Conservation (phyloP, 2,113 vertebrate genomes). For the Bubo scandiacus region DNA sequence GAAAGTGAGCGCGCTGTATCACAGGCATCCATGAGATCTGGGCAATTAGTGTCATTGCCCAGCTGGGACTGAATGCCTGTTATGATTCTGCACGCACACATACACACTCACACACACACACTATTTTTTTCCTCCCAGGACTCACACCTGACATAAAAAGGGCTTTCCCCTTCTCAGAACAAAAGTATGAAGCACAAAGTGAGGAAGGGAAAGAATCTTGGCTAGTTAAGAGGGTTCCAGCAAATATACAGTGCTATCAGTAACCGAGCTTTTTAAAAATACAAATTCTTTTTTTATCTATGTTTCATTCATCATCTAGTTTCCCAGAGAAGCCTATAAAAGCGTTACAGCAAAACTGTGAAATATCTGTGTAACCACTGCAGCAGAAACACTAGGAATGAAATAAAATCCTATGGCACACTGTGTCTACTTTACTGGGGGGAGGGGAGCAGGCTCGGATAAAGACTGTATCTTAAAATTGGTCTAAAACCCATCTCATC, state of each 20-base stretch:
- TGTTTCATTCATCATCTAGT: neutral
- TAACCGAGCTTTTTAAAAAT: neutral
- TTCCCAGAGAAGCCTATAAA: neutral
- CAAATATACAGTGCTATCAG: neutral
- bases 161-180: slow-evolving; percentile 49
- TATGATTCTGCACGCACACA: slow-evolving; percentile 46
- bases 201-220: neutral
- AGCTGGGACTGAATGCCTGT: slow-evolving; percentile 70
- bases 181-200: neutral
- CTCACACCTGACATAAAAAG: slow-evolving; percentile 43
- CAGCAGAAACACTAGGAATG: slow-evolving; percentile 36
- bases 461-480: slow-evolving; percentile 23
- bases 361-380: neutral
- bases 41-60: slow-evolving; percentile 74
- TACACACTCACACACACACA: neutral
- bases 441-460: slow-evolving; percentile 9
- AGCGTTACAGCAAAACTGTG: neutral
- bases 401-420: neutral
- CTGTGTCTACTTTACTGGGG: neutral
- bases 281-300: neutral
- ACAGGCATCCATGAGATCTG: slow-evolving; percentile 67
- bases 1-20: slow-evolving; percentile 59
- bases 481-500: slow-evolving; percentile 34
- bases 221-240: neutral
- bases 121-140: neutral